phyloP scores from a whole-genome alignment of 2,113 vertebrate genomes.

The Hypomesus transpacificus region DNA sequence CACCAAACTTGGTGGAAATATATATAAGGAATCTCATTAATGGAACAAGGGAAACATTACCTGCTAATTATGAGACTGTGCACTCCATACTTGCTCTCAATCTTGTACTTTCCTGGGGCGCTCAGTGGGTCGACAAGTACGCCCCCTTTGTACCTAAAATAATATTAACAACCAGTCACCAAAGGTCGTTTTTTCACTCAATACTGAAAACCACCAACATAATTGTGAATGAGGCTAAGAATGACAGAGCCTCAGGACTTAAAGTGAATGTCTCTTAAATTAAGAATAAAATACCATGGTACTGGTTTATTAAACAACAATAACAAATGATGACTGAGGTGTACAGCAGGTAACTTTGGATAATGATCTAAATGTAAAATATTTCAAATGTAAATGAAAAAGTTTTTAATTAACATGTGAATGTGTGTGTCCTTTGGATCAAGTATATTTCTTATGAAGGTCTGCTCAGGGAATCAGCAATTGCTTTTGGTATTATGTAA shows the following conservation, averaged over 20 bases:
- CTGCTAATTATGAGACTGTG: conserved; percentile 92
- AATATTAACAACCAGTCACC: conserved; percentile 9
- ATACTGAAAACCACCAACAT: background rate
- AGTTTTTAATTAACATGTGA: too few species aligned
- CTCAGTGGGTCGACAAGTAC: conserved; percentile 79
- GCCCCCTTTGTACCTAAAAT: conserved; percentile 88
- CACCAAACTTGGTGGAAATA: background rate
- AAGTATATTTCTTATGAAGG: too few species aligned
- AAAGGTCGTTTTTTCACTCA: background rate
- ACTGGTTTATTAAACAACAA: too few species aligned
- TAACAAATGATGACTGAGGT: too few species aligned
- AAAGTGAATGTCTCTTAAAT: too few species aligned
- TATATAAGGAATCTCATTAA: background rate
- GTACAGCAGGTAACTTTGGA: too few species aligned
- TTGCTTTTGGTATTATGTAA: too few species aligned
- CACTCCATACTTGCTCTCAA: conserved; percentile 92
- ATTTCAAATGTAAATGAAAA: too few species aligned
- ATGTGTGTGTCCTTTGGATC: too few species aligned
- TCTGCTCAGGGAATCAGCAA: too few species aligned
- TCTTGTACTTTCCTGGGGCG: conserved; percentile 86
- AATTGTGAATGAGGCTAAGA: background rate
- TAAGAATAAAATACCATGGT: too few species aligned
- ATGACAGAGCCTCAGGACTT: background rate
- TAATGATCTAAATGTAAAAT: too few species aligned
- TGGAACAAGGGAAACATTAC: conserved; percentile 57